Evolutionary conservation across 2,888 invertebrate species (phyloP).

Genomic region (Synergus laeviventris): DNA sequence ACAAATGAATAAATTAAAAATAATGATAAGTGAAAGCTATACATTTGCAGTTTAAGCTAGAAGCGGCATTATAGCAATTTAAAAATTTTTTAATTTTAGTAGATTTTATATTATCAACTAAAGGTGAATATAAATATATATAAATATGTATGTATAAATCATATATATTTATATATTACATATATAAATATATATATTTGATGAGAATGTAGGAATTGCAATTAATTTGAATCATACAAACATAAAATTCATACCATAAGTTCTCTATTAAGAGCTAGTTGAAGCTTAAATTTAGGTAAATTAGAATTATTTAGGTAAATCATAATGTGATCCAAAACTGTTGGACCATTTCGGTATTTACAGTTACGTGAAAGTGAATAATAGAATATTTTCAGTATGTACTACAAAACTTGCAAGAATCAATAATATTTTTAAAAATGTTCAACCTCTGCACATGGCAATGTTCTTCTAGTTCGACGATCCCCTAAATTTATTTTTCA

Average conservation of each 20-base stretch:
- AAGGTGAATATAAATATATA: not conserved
- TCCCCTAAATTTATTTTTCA: not conserved
- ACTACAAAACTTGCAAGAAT: not conserved
- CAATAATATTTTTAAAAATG: not conserved
- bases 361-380: not conserved
- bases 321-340: too few species aligned
- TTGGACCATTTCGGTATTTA: not conserved
- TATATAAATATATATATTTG: too few species aligned
- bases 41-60: not conserved
- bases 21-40: not conserved
- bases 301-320: too few species aligned
- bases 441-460: not conserved
- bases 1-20: not conserved
- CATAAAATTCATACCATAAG: not conserved
- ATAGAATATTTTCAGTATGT: not conserved
- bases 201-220: not conserved
- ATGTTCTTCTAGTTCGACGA: not conserved
- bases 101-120: not conserved
- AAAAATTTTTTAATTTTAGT: not conserved
- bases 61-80: not conserved
- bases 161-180: too few species aligned
- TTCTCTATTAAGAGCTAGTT: not conserved
- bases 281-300: not conserved
- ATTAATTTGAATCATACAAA: not conserved
- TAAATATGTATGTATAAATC: too few species aligned